Evolutionary conservation across 2,113 vertebrate species (phyloP).

Genomic region (Promerops cafer): DNA sequence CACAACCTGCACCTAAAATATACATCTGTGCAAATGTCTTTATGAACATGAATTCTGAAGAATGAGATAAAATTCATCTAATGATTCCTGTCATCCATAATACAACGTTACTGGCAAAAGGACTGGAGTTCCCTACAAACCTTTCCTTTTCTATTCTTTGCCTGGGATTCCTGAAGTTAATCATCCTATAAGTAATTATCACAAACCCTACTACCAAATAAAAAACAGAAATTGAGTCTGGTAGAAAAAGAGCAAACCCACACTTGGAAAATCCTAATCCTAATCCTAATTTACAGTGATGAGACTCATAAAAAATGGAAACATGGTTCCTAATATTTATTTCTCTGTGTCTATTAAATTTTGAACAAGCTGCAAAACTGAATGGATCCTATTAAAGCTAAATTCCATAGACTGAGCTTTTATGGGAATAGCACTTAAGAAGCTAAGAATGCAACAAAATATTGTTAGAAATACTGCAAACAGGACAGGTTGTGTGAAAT

Average conservation of each 20-base stretch:
- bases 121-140: not conserved
- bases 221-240: not conserved
- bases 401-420: not conserved
- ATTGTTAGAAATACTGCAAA: not conserved
- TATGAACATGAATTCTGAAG: not conserved
- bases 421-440: not conserved
- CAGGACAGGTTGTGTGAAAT: not conserved
- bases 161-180: not conserved
- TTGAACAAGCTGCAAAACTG: not conserved
- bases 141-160: not conserved
- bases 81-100: not conserved
- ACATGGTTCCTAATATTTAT: not conserved
- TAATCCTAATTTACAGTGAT: not conserved
- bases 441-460: not conserved
- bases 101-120: not conserved
- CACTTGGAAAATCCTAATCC: not conserved
- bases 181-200: not conserved
- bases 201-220: not conserved
- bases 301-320: not conserved
- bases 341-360: not conserved
- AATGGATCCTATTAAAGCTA: not conserved
- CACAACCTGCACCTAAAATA: not conserved
- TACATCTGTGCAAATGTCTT: not conserved
- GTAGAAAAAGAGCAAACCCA: not conserved
- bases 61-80: not conserved